Evolutionary conservation across 2,113 vertebrate genomes (phyloP).

Genomic region (Corythaeola cristata): DNA sequence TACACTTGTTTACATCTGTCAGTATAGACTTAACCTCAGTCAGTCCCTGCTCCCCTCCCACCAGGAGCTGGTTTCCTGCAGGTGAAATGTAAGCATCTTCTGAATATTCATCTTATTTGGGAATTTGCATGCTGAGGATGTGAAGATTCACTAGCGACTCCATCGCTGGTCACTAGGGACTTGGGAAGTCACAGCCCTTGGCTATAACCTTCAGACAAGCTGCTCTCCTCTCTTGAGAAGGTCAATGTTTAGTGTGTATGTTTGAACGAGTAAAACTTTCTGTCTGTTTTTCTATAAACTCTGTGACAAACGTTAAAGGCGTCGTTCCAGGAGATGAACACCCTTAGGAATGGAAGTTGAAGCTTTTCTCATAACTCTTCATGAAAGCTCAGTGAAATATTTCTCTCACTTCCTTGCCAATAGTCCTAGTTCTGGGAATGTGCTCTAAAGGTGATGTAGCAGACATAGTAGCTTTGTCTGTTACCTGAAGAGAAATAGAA

Average conservation of each 20-base stretch:
- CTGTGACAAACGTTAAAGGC: not conserved
- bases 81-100: not conserved
- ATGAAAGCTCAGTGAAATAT: not conserved
- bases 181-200: not conserved
- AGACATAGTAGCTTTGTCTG: not conserved
- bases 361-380: not conserved
- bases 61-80: not conserved
- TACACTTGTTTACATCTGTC: rapidly evolving
- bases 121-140: not conserved
- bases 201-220: too few species aligned
- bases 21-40: rapidly evolving
- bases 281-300: not conserved
- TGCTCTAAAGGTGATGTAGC: not conserved
- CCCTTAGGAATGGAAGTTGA: not conserved
- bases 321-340: not conserved
- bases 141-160: not conserved
- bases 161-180: rapidly evolving
- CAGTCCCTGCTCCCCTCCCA: not conserved
- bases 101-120: not conserved
- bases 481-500: not conserved
- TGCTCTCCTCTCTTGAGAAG: not conserved
- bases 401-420: rapidly evolving
- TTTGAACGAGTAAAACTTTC: rapidly evolving
- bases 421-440: rapidly evolving
- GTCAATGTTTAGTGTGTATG: not conserved